Base-by-base conservation (phyloP, 1,140 invertebrate species). In the Latrodectus geometricus region DNA sequence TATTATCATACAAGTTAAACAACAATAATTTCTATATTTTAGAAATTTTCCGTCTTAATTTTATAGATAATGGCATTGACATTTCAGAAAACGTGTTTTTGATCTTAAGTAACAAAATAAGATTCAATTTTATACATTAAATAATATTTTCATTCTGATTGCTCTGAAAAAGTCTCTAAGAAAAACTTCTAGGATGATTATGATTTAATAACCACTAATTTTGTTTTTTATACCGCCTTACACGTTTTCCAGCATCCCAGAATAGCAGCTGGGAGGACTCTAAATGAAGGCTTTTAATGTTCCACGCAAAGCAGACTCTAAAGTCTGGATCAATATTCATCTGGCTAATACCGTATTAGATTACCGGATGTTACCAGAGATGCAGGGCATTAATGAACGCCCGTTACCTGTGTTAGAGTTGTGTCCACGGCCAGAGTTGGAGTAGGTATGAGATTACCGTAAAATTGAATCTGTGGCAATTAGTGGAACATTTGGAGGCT, bases 401-500 rank as follows among this genome's bases (percentile, higher is more conserved):
- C 82, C 72, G 82, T 84, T 84, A 84, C 82, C 72, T 76, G 73
- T 76, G 56, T n/a, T 68, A n/a, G 56, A 20, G 66, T 35, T 54
- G 23, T 61, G 70, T 68, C 35, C 23, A 54, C 50, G 49, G 74
- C 54, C 20, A 35, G 49, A 23, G 21, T 15, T 54, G 52, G 73
- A 52, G 72, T 76, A 75, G 48, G 72, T 75, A 84, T 68, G 73
- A 84, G 82, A 84, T 84, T 84, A 84, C 82, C 69, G 82, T 84
- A 84, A 84, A 84, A 84, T 84, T 84, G 82, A 84, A 84, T 84
- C 82, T 76, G n/a, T 49, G 50, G 82, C 82, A 84, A 84, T 84
- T 84, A 84, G 82, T 84, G 72, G 82, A 84, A 69, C 82, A 76
- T 84, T 84, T 84, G 73, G 73, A 73, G 77, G 52, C 17, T 35